These are phyloP conservation scores for Rhabdomys pumilio DNA, from an alignment of 2,797 vertebrate species.

Conservation along the genomic window DNA sequence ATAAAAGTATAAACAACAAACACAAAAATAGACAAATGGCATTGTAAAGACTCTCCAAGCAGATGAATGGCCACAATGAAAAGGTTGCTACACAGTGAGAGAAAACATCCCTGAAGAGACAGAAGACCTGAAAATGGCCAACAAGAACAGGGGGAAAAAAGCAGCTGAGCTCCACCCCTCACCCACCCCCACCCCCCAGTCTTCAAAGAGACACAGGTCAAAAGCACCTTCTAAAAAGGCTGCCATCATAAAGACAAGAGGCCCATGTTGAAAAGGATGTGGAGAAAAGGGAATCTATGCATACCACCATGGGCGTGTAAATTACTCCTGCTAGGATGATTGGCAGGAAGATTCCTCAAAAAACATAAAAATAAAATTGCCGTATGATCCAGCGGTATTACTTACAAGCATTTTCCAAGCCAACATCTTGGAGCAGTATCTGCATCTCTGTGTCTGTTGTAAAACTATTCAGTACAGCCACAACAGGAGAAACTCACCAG, in stretches of 20 bases:
- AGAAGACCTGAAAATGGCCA: neutral
- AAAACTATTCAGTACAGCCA: neutral
- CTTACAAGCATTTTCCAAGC: too few species aligned
- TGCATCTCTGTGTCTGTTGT: neutral
- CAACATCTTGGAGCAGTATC: neutral
- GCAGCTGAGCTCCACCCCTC: neutral
- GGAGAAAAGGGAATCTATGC: too few species aligned
- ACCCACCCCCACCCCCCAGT: neutral
- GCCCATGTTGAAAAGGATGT: too few species aligned
- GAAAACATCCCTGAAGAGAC: neutral
- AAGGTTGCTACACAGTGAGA: fast-evolving
- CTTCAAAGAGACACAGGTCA: neutral
- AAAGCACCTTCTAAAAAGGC: too few species aligned
- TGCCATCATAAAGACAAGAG: neutral
- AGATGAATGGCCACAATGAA: neutral
- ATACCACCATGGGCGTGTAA: fast-evolving
- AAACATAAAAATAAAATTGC: too few species aligned
- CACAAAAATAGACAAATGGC: neutral
- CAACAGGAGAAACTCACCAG: fast-evolving
- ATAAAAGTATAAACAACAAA: neutral
- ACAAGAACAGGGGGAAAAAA: too few species aligned
- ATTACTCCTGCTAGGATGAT: neutral
- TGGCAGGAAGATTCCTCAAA: neutral
- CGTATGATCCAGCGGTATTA: neutral
- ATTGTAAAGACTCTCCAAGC: neutral